Base-by-base conservation (phyloP, 1,140 invertebrate species). In the Neodiprion lecontei region DNA sequence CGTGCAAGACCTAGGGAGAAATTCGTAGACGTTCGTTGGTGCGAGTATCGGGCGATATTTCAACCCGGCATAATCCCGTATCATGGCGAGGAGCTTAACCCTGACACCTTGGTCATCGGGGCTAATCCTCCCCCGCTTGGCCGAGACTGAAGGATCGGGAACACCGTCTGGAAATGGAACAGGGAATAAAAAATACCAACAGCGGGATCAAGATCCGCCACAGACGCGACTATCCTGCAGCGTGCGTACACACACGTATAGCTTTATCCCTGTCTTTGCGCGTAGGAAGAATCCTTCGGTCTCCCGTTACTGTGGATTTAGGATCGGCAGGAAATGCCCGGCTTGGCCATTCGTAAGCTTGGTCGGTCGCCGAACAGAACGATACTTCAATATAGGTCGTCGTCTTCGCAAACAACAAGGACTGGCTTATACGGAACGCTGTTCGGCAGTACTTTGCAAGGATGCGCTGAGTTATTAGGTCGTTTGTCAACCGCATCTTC, bases 21-120 rank as follows among this genome's bases (percentile, higher is more conserved):
- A 17, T 61, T 40, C 28, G 28, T 40, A 40, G 28, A 40, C 28
- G 28, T 40, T 40, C 28, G 28, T 40, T 40, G 28, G 28, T 40
- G 28, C 28, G 21, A 50, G n/a, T 7, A 74, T 23, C 77, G 68
- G 12, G 79, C 79, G 81, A 84, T 86, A 86, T 84, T 84, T 84
- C 84, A 83, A 79, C 75, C 81, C 78, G 71, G 76, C 8, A 77
- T 85, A 86, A 86, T 86, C 83, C 81, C 78, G 75, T 86, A 87
- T 87, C 84, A 85, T 82, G 81, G 78, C 75, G 75, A 40, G n/a
- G 28, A 76, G 81, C 81, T 86, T 86, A 86, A 74, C 78, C 78
- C 81, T 79, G 82, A 85, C 83, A 84, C 80, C 79, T 78, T 76
- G 76, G 53, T 78, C 79, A 78, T 72, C 72, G 71, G 48, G 72